Evolutionary conservation across 2,888 invertebrate species (phyloP), one percentile per base, ranked within the genome.

Genomic region (Ceramica pisi): DNA sequence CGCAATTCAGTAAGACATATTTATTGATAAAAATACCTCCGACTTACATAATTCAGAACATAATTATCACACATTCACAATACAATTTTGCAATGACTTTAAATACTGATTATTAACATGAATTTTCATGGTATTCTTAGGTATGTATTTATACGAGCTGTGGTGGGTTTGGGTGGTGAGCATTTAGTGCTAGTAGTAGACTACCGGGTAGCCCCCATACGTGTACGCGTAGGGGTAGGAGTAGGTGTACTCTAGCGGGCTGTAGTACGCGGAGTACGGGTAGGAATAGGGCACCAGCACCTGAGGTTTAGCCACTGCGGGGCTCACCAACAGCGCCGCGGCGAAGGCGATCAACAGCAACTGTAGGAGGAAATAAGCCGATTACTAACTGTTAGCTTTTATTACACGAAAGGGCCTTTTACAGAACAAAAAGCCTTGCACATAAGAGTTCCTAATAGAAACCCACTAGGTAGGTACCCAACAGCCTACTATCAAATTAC

Each of bases 201-300:
- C 90, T 60, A 91, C 87, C 0, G 95, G 95, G 80, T 95, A 84
- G 31, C 77, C 38, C 21, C 57, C n/a, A 53, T 85, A 95, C 0
- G 93, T 88, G 76, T 95, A 95, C 0, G 94, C 88, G 84, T 95
- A 95, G 21, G 94, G 92, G 82, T 95, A 95, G 2, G 95, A 94
- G 83, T 95, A 94, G 19, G 94, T 88, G 84, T 96, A 95, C 0
- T 94, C 87, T 0, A 93, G 81, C 1, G 94, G 93, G 78, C 92
- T 91, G 88, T 94, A 94, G 23, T 95, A 95, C 38, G 90, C 87
- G 0, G 91, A 88, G 87, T 95, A 94, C 38, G n/a, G 16, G 87
- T 93, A 93, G 1, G 93, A 93, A 82, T 94, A 95, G 89, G 94
- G 94, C 46, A 94, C 63, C 66, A 94, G 80, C 72, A 95, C 89